Conservation (phyloP, 2,797 vertebrate genomes). For the Neomorphus geoffroyi region DNA sequence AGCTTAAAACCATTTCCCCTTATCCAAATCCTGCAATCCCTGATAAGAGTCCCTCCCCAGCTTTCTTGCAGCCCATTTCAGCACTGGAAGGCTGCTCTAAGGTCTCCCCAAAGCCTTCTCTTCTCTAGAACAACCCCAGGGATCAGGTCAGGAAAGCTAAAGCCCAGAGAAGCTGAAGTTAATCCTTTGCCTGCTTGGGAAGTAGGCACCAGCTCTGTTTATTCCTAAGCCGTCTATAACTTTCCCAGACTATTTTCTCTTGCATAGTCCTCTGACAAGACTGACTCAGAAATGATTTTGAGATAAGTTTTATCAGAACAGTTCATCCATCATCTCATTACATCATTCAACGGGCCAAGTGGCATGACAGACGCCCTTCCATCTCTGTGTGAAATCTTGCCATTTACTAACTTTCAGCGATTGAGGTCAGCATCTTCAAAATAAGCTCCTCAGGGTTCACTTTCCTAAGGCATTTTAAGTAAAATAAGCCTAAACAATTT, state of each 20-base stretch:
- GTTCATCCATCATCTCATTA: background rate
- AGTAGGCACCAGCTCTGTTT: background rate
- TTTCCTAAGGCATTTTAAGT: background rate
- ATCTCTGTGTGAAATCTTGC: background rate
- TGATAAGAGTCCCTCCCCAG: too few species aligned
- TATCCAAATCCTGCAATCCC: too few species aligned
- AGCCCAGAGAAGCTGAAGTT: background rate
- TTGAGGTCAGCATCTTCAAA: background rate
- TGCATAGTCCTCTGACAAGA: background rate
- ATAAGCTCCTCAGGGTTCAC: background rate
- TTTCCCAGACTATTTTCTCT: background rate
- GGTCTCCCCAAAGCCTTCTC: too few species aligned
- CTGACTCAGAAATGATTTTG: background rate
- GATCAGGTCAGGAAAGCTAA: too few species aligned
- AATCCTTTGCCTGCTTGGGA: background rate
- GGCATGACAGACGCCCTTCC: background rate
- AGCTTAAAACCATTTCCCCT: too few species aligned
- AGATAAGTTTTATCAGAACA: background rate
- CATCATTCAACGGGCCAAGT: background rate
- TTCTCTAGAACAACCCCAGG: too few species aligned
- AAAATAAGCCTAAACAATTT: background rate
- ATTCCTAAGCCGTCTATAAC: background rate
- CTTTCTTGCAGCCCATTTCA: too few species aligned
- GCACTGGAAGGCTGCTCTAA: too few species aligned
- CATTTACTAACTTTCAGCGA: background rate